A percentile compares a stretch with the other conserved stretches of the same genome.
Conservation (phyloP, 1,140 invertebrate species). For the Agrypnia vestita region DNA sequence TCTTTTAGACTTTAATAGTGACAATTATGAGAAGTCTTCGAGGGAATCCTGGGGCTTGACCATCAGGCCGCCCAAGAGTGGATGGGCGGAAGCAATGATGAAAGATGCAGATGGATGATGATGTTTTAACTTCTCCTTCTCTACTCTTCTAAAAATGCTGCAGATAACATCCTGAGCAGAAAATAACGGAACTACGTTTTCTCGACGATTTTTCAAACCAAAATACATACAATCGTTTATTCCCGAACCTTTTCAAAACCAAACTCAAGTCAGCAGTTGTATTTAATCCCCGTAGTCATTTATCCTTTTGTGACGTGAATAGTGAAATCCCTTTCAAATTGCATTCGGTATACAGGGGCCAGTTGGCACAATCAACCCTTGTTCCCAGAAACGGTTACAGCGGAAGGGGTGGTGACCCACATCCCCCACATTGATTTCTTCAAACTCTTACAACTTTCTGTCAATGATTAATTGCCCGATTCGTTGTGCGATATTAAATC, state of each 20-base stretch:
- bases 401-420: slow-evolving; percentile 39
- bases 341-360: slow-evolving; percentile 11
- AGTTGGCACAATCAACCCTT: slow-evolving; percentile 41
- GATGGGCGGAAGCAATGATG: no score
- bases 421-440: slow-evolving; percentile 58
- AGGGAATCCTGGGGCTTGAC: no score
- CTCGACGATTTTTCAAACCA: no score
- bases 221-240: background rate
- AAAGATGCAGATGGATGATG: no score
- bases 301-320: slow-evolving; percentile 6
- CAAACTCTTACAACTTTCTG: slow-evolving; percentile 42
- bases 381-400: slow-evolving; percentile 13
- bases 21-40: no score
- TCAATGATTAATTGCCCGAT: slow-evolving; percentile 56
- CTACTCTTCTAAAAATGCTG: no score
- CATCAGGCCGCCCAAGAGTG: no score
- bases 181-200: no score
- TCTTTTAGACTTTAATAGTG: no score
- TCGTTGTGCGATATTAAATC: slow-evolving; percentile 57
- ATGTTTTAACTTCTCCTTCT: no score
- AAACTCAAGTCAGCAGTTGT: background rate
- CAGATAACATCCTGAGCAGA: no score
- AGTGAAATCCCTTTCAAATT: background rate
- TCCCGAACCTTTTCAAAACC: background rate
- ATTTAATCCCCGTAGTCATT: background rate